phyloP scores from a whole-genome alignment of 2,888 invertebrate species.

The Pseudoips prasinana region DNA sequence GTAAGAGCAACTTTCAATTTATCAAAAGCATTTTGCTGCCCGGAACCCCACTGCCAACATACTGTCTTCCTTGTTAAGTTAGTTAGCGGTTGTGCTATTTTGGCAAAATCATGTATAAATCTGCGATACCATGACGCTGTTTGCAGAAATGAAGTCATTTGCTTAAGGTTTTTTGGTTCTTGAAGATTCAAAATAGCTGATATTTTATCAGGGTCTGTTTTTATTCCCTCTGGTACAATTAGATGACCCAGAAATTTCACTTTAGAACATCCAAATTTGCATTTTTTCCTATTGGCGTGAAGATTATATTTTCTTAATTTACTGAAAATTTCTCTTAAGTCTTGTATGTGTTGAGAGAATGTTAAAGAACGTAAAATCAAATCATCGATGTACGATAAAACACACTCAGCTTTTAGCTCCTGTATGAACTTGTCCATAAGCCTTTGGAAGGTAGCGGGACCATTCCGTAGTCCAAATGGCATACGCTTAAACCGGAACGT shows the following conservation, averaged over 20 bases:
- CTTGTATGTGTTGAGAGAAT: conserved; percentile 2
- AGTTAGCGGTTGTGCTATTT: conserved; percentile 6
- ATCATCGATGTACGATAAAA: conserved; percentile 8
- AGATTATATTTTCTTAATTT: conserved; percentile 3
- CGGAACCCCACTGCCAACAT: conserved; percentile 1
- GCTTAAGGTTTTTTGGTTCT: conserved; percentile 6
- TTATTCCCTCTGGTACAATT: conserved; percentile 3
- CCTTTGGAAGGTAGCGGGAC: conserved; percentile 36
- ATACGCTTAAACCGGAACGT: conserved; percentile 34
- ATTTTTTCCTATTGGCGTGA: conserved; percentile 6
- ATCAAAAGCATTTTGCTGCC: conserved; percentile 3
- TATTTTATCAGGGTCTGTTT: conserved; percentile 5
- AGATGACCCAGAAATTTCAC: conserved; percentile 8
- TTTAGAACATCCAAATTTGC: conserved; percentile 3
- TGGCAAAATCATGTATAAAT: conserved; percentile 5
- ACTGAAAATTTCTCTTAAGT: conserved; percentile 1
- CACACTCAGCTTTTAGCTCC: conserved; percentile 2
- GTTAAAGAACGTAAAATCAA: conserved; percentile 1
- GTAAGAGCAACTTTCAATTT: conserved; percentile 1
- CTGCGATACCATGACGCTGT: conserved; percentile 5
- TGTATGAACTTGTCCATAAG: conserved; percentile 16
- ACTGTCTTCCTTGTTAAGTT: conserved; percentile 4
- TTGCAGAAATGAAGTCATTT: conserved; percentile 7
- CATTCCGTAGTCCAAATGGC: conserved; percentile 40
- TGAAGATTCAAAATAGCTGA: conserved; percentile 1